phyloP scores from a whole-genome alignment of 2,888 invertebrate species.

The Polydesmus complanatus region DNA sequence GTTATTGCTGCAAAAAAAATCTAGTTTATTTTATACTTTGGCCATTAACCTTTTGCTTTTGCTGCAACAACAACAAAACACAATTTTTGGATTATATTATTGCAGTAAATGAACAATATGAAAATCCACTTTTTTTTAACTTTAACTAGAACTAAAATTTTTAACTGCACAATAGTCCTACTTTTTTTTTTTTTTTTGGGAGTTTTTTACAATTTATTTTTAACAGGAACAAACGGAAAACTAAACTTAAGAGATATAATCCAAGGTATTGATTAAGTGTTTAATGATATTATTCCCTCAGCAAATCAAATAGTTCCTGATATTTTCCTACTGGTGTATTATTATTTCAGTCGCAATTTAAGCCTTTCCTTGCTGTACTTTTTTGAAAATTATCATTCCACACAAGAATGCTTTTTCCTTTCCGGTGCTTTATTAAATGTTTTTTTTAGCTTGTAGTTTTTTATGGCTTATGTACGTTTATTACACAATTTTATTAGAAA shows the following conservation, averaged over 20 bases:
- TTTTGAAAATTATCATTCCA: not conserved
- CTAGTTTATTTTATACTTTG: no score
- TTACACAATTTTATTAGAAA: no score
- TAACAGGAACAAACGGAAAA: constrained; percentile 5
- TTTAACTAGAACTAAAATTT: not conserved
- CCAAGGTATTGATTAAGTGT: not conserved
- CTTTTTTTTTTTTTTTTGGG: no score
- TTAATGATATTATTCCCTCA: not conserved
- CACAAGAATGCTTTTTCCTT: not conserved
- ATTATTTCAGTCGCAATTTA: no score
- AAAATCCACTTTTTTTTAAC: not conserved
- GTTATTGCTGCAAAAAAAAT: no score
- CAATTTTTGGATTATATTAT: no score
- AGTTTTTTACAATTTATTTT: constrained; percentile 1
- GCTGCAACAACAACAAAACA: no score
- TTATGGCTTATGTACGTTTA: constrained; percentile 4
- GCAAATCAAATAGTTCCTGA: no score
- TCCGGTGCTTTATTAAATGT: no score
- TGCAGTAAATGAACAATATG: no score
- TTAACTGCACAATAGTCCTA: not conserved
- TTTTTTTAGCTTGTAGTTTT: not conserved
- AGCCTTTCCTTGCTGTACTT: not conserved
- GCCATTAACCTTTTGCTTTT: no score
- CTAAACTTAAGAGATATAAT: not conserved
- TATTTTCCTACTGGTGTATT: no score